Base-by-base conservation (phyloP, 2,888 invertebrate species). In the Cancer borealis region DNA sequence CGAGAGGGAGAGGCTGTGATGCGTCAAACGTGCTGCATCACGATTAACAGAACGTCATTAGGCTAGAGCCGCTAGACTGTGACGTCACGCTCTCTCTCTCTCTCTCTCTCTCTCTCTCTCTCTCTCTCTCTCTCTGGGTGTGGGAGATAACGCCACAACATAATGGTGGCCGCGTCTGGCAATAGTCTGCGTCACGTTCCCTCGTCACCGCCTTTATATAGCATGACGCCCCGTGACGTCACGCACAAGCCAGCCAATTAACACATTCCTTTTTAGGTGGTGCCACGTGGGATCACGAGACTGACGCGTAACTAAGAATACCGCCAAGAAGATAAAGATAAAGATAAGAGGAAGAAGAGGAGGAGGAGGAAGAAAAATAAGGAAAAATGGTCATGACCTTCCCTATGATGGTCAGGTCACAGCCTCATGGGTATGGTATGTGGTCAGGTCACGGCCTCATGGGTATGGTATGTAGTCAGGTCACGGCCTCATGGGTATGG, bases 171-270 rank as follows among this genome's bases (percentile, higher is more conserved):
- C 30, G 14, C 79, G 79, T 79, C 79, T 79, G 14, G 79, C 30
- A 26, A 8, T 3, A 14, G 47, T 88, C 88, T 88, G 88, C n/a
- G 88, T n/a, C n/a, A 21, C 46, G 46, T 21, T 8, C 79, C 12
- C 30, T 79, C 30, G 30, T 79, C 79, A 79, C 79, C 30, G 79
- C 79, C 79, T 79, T 30, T 79, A 79, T 79, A 79, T 79, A 79
- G 79, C 79, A 10, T 30, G 30, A 12, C 79, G 79, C 79, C 79
- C 2, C 79, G 79, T 79, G 79, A 79, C 79, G 79, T 79, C 79
- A 79, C 30, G 54, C 10, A 12, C 12, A 5, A 3, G 30, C 12
- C 30, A 79, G 79, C 79, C 79, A 79, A 79, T 79, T 5, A 30
- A 10, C 6, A 30, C 12, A 6, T 14, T 1, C 12, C 79, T 30